phyloP scores from a whole-genome alignment of 2,113 vertebrate genomes.

The Labrus mixtus region DNA sequence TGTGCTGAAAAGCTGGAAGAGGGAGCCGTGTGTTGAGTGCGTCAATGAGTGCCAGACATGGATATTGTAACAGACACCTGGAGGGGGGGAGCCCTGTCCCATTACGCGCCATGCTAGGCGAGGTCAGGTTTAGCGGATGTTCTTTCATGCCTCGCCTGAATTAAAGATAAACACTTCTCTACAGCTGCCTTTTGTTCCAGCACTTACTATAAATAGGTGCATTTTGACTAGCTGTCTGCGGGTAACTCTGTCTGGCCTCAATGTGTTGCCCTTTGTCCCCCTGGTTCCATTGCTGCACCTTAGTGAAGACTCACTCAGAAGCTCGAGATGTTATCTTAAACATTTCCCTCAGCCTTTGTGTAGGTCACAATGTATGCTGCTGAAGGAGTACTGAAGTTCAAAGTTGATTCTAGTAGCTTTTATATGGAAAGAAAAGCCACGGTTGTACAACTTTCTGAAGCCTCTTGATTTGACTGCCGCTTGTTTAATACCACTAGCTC shows the following conservation, averaged over 20 bases:
- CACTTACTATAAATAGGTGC: conserved; percentile 63
- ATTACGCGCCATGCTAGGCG: conserved; percentile 12
- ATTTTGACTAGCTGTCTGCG: conserved; percentile 60
- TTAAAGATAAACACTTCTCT: conserved; percentile 76
- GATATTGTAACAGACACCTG: conserved; percentile 76
- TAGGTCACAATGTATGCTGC: not conserved
- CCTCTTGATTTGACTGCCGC: not conserved
- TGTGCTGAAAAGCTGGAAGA: conserved; percentile 29
- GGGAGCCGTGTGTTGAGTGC: conserved; percentile 22
- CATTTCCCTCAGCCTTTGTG: conserved; percentile 5
- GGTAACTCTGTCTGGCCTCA: conserved; percentile 45
- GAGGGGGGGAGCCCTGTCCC: conserved; percentile 33
- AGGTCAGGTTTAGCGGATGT: conserved; percentile 66
- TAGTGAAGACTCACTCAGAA: conserved; percentile 21
- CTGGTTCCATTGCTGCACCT: conserved; percentile 24
- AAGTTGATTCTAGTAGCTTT: not conserved
- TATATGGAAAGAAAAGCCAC: not conserved
- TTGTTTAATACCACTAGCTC: not conserved
- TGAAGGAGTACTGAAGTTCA: not conserved
- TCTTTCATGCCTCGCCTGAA: conserved; percentile 73
- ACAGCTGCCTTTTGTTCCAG: conserved; percentile 62
- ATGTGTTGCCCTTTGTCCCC: conserved; percentile 29
- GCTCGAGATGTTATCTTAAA: conserved; percentile 38
- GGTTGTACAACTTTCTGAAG: not conserved
- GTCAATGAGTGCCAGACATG: conserved; percentile 63